Evolutionary conservation across 2,797 vertebrate species (phyloP), one percentile per base, ranked within the genome.

Genomic region (Cephalopachus bancanus): DNA sequence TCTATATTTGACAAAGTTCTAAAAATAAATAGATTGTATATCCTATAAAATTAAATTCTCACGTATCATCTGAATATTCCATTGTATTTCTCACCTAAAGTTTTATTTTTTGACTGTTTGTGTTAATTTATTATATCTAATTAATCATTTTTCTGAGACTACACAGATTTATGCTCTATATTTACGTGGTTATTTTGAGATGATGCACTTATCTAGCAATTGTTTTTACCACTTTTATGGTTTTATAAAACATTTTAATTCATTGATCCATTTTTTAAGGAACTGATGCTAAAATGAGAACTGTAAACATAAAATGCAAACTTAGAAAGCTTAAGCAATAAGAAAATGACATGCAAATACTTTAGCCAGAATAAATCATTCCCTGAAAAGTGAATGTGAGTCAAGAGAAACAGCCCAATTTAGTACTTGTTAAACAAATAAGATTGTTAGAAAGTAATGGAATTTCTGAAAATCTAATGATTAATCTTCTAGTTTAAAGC

Each of bases 241-340:
- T 84, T 72, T 92, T 80, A 24, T 53, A 64, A 96, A 95, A 83
- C 49, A 93, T 49, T 67, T 94, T 83, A 89, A 93, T 85, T 8
- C 20, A 83, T 60, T 79, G 57, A 57, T 69, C 17, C 14, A 37
- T 15, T 71, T 81, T 86, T 91, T 24, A 44, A 87, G 86, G 62
- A 83, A 49, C 44, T 81, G 44, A 4, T 11, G 26, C 5, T 91
- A 85, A 96, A 96, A 89, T 51, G 30, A 64, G 37, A 90, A 79
- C 9, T 91, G 0, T 69, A 81, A 97, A 86, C 92, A 74, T n/a
- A 85, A 88, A 83, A 83, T 64, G 5, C 64, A 22, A 93, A 92
- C 3, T 87, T 33, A 60, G 4, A 90, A 85, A 55, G 28, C 10
- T 89, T 94, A 76, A 65, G 8, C 15, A 74, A 74, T 60, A 91